Evolutionary conservation across 1,140 invertebrate genomes (phyloP).

Genomic region (Paramacrobiotus metropolitanus): DNA sequence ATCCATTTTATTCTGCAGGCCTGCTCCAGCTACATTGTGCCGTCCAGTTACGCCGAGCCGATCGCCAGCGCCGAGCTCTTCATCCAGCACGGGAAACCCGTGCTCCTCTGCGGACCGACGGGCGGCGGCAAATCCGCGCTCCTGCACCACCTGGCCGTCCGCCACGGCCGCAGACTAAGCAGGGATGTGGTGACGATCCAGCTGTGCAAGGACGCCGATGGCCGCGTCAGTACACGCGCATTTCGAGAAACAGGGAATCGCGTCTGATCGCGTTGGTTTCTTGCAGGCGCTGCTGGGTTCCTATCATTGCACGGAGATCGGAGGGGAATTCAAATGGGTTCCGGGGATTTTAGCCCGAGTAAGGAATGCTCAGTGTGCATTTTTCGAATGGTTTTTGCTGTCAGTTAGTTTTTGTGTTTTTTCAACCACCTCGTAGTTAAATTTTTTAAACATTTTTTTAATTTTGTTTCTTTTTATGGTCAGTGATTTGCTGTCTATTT

Average conservation of each 20-base stretch:
- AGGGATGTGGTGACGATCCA: constrained; percentile 50
- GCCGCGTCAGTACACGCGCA: neutral
- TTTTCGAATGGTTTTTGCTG: too few relatives aligned
- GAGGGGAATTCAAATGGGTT: constrained; percentile 89
- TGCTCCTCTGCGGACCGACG: constrained; percentile 66
- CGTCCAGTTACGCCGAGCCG: neutral
- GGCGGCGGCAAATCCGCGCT: constrained; percentile 82
- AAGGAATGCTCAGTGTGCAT: too few relatives aligned
- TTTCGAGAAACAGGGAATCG: too few relatives aligned
- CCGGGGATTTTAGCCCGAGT: too few relatives aligned
- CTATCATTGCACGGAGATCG: constrained; percentile 81
- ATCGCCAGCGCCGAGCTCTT: neutral
- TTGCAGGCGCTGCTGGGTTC: constrained; percentile 57
- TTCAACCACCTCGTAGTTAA: too few relatives aligned
- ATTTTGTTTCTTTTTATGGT: too few relatives aligned
- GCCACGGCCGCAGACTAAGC: constrained; percentile 38
- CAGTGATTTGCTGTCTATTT: too few relatives aligned
- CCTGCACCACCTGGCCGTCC: constrained; percentile 56
- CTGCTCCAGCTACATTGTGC: neutral
- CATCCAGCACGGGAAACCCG: constrained; percentile 31
- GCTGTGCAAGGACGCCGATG: constrained; percentile 32
- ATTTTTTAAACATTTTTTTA: too few relatives aligned
- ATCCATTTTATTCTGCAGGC: too few relatives aligned
- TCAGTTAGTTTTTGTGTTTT: too few relatives aligned
- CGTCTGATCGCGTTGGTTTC: too few relatives aligned